A percentile compares a stretch with the other conserved stretches of the same genome.
phyloP scores from a whole-genome alignment of 2,888 invertebrate genomes.

The Drosophila buzzatii region DNA sequence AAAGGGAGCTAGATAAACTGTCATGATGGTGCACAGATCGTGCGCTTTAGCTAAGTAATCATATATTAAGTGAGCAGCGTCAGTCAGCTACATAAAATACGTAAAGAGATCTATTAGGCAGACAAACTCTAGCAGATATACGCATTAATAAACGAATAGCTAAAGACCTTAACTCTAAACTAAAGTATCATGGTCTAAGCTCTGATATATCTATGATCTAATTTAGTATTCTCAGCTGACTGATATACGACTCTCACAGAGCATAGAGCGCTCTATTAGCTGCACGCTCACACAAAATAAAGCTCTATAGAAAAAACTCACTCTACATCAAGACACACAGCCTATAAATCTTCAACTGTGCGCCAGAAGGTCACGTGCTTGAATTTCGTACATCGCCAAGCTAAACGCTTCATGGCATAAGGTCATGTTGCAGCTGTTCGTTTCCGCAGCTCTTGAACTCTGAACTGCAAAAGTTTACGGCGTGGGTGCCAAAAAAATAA shows the following conservation, averaged over 20 bases:
- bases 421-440: constrained; percentile 25
- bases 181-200: not conserved
- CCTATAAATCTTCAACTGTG: not conserved
- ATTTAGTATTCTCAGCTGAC: not conserved
- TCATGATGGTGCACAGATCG: too few relatives aligned
- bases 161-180: not conserved
- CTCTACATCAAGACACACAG: not conserved
- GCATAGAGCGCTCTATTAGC: too few relatives aligned
- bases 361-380: not conserved
- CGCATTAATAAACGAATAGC: not conserved
- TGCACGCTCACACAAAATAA: not conserved
- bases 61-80: too few relatives aligned
- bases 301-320: not conserved
- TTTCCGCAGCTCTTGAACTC: constrained; percentile 42
- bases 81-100: too few relatives aligned
- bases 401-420: constrained; percentile 15
- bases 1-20: too few relatives aligned
- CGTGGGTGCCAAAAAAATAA: constrained; percentile 38
- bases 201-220: not conserved
- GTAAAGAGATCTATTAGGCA: too few relatives aligned
- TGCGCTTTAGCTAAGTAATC: too few relatives aligned
- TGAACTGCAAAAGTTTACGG: constrained; percentile 37
- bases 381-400: not conserved
- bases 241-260: not conserved
- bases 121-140: not conserved